Evolutionary conservation across 92 coral and sea anemone genomes (phyloP).

Genomic region (Muricea muricata): DNA sequence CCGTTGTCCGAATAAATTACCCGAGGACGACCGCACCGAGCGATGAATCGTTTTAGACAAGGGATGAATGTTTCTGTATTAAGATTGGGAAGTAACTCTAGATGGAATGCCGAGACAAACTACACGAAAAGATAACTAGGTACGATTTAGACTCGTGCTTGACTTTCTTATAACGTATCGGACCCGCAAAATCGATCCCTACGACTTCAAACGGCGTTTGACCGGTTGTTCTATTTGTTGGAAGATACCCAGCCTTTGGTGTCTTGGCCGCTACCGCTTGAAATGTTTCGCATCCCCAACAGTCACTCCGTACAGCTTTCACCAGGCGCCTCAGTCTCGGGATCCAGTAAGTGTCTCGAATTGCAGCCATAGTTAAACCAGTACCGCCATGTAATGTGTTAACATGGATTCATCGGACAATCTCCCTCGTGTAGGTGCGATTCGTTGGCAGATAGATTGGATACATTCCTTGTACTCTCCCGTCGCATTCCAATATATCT

Average conservation of each 20-base stretch:
- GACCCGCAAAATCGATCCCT: neutral
- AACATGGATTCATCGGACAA: constrained; percentile 22
- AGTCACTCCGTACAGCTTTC: neutral
- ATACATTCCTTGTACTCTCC: constrained; percentile 21
- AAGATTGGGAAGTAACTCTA: constrained; percentile 11
- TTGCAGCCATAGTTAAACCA: constrained; percentile 16
- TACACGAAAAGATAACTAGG: neutral
- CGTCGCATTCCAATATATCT: constrained; percentile 31
- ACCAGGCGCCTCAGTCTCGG: neutral
- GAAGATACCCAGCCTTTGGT: neutral
- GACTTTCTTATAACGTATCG: neutral
- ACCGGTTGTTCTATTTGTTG: neutral
- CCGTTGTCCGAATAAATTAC: constrained; percentile 12
- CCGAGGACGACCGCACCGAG: neutral
- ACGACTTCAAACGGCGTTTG: neutral
- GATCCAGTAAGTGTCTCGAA: constrained; percentile 28
- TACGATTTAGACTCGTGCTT: neutral
- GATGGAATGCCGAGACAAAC: neutral
- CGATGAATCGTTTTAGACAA: neutral
- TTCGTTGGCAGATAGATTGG: constrained; percentile 34
- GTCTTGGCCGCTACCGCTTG: neutral
- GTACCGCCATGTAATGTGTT: constrained; percentile 44
- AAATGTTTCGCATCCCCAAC: neutral
- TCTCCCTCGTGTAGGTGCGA: constrained; percentile 1
- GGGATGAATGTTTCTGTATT: constrained; percentile 1